Percentiles rank a stretch among this genome's conserved stretches.
These are phyloP conservation scores for Umimayanthus kanabou DNA, from an alignment of 92 coral and sea anemone genomes.

Conservation along the genomic window DNA sequence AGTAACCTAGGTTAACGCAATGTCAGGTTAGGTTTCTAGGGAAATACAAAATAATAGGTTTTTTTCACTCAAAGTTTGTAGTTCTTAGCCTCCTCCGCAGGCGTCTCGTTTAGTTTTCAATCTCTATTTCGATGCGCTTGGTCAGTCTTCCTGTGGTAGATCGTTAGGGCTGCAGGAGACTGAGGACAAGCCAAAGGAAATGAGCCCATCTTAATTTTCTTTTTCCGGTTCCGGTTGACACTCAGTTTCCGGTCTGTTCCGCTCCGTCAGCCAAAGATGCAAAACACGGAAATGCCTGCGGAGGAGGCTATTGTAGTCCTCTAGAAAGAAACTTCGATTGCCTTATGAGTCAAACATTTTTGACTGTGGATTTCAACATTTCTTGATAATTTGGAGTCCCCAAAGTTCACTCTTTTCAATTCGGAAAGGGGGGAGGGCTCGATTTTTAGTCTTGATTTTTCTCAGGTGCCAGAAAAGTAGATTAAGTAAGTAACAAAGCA, in stretches of 20 bases:
- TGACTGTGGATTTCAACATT: not conserved
- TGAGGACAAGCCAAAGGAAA: too few species aligned
- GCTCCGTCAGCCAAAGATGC: too few species aligned
- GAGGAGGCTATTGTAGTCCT: not conserved
- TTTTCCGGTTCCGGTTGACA: too few species aligned
- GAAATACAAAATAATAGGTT: not conserved
- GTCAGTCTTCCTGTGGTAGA: too few species aligned
- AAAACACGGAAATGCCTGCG: not conserved
- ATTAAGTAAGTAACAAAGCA: not conserved
- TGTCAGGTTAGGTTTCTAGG: constrained; percentile 2
- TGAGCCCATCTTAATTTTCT: too few species aligned
- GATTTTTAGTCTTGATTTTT: not conserved
- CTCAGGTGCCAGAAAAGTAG: not conserved
- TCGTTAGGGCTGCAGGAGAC: too few species aligned
- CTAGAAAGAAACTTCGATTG: not conserved
- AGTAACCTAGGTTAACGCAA: constrained; percentile 1
- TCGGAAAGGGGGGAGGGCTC: not conserved
- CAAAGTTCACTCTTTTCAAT: not conserved
- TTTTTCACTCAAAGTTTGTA: not conserved
- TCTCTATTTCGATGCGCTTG: too few species aligned
- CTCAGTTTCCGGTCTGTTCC: too few species aligned
- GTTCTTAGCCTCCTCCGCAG: too few species aligned
- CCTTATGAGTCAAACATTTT: not conserved
- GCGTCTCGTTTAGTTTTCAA: too few species aligned
- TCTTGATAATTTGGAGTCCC: not conserved